These are phyloP conservation scores for Bombus balteatus DNA, from an alignment of 1,140 invertebrate genomes.

Conservation along the genomic window DNA sequence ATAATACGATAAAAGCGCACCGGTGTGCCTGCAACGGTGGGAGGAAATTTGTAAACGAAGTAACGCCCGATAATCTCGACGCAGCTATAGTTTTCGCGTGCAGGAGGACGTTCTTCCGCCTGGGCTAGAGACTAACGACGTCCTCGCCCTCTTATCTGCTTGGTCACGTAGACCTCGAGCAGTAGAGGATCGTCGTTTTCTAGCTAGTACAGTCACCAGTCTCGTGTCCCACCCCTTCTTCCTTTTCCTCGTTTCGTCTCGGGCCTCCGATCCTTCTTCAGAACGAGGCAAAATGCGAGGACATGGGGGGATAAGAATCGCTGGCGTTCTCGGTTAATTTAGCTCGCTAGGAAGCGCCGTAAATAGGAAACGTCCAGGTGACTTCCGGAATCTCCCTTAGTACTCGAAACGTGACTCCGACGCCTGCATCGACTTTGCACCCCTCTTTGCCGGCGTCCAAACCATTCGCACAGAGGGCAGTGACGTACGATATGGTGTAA, in stretches of 20 bases:
- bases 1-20: conserved; percentile 61
- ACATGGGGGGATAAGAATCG: conserved; percentile 78
- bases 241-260: neutral
- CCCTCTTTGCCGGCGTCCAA: conserved; percentile 40
- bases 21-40: neutral
- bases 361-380: conserved; percentile 76
- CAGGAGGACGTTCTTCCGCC: conserved; percentile 78
- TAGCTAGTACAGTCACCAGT: neutral
- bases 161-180: conserved; percentile 75
- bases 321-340: conserved; percentile 78
- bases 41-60: conserved; percentile 74
- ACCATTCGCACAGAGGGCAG: conserved; percentile 14
- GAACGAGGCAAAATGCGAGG: conserved; percentile 73
- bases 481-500: conserved; percentile 61
- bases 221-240: neutral
- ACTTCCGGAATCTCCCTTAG: conserved; percentile 37
- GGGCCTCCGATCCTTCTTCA: conserved; percentile 34
- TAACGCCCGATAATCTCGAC: conserved; percentile 67
- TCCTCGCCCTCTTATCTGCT: conserved; percentile 80
- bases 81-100: conserved; percentile 76
- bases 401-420: neutral
- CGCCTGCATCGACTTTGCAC: conserved; percentile 13
- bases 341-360: conserved; percentile 74
- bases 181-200: conserved; percentile 25
- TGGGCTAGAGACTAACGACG: conserved; percentile 79